Percentiles rank a stretch among this genome's conserved stretches.
These are phyloP conservation scores for Chromis chromis DNA, from an alignment of 2,797 vertebrate species.

Conservation along the genomic window DNA sequence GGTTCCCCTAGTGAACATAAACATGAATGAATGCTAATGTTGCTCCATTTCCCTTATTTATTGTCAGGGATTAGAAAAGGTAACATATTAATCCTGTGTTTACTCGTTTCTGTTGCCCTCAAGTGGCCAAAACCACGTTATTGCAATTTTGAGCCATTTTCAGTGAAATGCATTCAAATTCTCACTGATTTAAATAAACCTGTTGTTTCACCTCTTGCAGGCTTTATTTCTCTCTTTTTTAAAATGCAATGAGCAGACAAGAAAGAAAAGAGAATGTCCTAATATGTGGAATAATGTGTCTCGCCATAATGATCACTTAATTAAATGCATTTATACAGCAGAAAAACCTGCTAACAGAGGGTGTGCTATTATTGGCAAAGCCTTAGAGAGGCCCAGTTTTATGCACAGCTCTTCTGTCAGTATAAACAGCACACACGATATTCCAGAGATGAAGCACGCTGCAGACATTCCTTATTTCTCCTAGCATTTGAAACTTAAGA, in stretches of 20 bases:
- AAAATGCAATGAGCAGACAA: not conserved
- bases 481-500: not conserved
- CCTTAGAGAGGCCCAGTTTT: conserved; percentile 8
- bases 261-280: not conserved
- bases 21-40: not conserved
- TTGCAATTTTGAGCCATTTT: not conserved
- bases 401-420: conserved; percentile 34
- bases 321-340: not conserved
- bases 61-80: not conserved
- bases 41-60: not conserved
- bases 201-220: too few species aligned
- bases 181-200: not conserved
- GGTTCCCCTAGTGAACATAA: not conserved
- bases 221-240: not conserved
- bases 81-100: not conserved
- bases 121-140: not conserved
- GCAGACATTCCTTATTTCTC: conserved; percentile 35
- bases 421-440: conserved; percentile 24
- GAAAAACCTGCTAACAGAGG: conserved; percentile 20
- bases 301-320: not conserved
- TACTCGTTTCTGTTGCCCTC: conserved; percentile 7
- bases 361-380: conserved; percentile 15
- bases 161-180: not conserved
- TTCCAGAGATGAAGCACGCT: conserved; percentile 49
- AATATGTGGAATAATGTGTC: not conserved